A percentile compares a stretch with the other conserved stretches of the same genome.
Conservation (phyloP, 2,888 invertebrate genomes). For the Calliphora vomitoria region DNA sequence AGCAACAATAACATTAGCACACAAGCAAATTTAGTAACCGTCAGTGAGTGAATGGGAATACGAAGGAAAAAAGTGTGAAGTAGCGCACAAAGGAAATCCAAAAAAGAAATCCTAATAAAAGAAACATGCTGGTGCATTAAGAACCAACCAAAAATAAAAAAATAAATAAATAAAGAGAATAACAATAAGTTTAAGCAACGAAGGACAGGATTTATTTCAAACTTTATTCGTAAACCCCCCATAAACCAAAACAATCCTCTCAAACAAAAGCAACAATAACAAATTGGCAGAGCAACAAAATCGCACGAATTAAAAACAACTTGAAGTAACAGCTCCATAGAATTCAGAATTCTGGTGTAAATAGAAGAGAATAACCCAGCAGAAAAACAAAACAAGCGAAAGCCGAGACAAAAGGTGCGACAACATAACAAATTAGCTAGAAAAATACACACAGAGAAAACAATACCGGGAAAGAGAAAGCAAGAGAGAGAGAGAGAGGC, state of each 20-base stretch:
- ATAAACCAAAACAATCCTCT: conserved; percentile 16
- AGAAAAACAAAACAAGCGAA: not conserved
- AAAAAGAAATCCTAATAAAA: conserved; percentile 23
- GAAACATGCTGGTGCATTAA: conserved; percentile 51
- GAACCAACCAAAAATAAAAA: not conserved
- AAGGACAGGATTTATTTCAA: conserved; percentile 24
- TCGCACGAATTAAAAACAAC: not conserved
- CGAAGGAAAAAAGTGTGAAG: conserved; percentile 39
- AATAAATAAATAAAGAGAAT: not conserved
- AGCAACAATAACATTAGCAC: conserved; percentile 26
- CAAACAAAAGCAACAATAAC: conserved; percentile 26
- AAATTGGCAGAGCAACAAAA: conserved; percentile 25
- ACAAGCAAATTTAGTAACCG: conserved; percentile 50
- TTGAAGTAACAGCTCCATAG: conserved; percentile 1
- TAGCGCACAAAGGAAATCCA: conserved; percentile 41
- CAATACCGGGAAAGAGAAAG: not conserved
- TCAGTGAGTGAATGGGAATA: conserved; percentile 28
- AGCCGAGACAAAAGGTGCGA: conserved; percentile 5
- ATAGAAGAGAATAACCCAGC: not conserved
- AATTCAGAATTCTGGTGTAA: conserved; percentile 16
- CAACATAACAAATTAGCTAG: conserved; percentile 1
- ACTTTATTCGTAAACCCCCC: not conserved
- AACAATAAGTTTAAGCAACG: conserved; percentile 19
- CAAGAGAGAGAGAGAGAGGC: conserved; percentile 15
- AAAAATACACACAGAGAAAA: not conserved